Base-by-base conservation (phyloP, 2,113 vertebrate genomes). In the Gyps fulvus region DNA sequence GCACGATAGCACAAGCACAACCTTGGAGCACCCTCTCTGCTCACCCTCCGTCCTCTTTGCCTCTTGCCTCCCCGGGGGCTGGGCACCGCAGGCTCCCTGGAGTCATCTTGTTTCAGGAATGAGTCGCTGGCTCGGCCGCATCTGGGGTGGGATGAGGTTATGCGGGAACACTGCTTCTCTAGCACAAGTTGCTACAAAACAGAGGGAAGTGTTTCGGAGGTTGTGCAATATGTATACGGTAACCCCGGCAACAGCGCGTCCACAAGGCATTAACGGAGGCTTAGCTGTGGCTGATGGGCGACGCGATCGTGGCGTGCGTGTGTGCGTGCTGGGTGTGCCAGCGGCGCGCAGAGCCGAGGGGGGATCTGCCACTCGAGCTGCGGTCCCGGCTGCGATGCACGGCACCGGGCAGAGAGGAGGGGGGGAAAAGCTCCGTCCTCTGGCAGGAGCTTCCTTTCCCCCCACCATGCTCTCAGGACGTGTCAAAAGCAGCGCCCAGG, bases 101-200 rank as follows among this genome's bases (percentile, higher is more conserved):
- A 32, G 49, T 34, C 76, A 14, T 59, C 50, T 11, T 3, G 3
- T 38, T 90, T 55, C 59, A 93, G 85, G 86, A 63, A 70, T 18
- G 66, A 87, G 49, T 31, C 2, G 8, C 79, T 93, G 94, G 96
- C 95, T 92, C 25, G 4, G 63, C 76, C 1, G 21, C 15, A 16
- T 6, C n/a, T 50, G 45, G 91, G 88, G 71, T 87, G 89, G 89
- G 87, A 93, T 87, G 91, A 91, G 92, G 93, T 93, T 89, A 93
- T 58, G 70, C 45, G 12, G 59, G 74, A 92, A 42, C 34, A 42
- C 58, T 21, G 90, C 78, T 94, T 12, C 81, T 91, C 71, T 9
- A 63, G 73, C 40, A 7, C 47, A 49, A 94, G 95, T 97, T 97
- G 96, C 93, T 95, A 95, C 81, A 93, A 97, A 97, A 96, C 94